Conservation (phyloP, 2,797 vertebrate species). For the Psittacula derbiana region DNA sequence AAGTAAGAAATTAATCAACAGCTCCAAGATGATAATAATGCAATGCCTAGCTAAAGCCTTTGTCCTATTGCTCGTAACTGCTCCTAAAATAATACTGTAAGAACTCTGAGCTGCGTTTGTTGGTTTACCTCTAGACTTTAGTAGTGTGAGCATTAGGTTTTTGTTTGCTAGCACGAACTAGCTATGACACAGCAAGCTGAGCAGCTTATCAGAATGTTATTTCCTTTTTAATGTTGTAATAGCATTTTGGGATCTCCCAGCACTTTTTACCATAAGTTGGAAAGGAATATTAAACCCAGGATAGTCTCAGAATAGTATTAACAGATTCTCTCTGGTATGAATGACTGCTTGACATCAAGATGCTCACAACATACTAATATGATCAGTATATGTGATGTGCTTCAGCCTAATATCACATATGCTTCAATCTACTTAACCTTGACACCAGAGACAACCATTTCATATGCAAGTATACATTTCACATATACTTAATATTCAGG, state of each 20-base stretch:
- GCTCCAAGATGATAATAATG: neutral
- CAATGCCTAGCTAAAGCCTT: neutral
- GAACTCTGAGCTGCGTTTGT: neutral
- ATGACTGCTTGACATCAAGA: neutral
- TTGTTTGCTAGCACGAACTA: neutral
- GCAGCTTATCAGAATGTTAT: neutral
- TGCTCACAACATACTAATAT: accelerated
- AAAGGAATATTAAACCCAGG: neutral
- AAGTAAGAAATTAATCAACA: neutral
- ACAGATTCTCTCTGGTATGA: neutral
- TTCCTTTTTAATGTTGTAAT: neutral
- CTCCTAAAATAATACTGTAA: neutral
- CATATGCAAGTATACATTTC: neutral
- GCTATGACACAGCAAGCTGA: neutral
- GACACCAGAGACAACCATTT: neutral
- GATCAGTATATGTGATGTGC: neutral
- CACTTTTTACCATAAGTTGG: neutral
- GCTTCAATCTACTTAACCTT: neutral
- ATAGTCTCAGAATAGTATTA: neutral
- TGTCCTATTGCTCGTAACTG: neutral
- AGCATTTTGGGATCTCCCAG: neutral
- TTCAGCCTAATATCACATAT: neutral
- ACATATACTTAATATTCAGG: neutral
- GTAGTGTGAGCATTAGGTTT: neutral
- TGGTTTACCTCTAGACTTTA: neutral